These are phyloP conservation scores for Geotrupes spiniger DNA, from an alignment of 2,888 invertebrate species.

Conservation along the genomic window DNA sequence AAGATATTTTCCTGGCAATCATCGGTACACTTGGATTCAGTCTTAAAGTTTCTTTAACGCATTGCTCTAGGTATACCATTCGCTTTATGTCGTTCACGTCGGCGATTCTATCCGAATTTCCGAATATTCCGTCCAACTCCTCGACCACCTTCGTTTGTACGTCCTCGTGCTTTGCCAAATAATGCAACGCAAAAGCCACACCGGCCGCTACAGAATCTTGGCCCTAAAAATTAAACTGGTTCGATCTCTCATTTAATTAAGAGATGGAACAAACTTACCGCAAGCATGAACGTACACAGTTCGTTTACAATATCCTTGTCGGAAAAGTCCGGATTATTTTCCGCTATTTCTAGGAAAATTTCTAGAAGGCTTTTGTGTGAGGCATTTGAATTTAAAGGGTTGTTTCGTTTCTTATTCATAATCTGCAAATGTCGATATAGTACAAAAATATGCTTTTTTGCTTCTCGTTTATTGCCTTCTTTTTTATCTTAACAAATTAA, in stretches of 20 bases:
- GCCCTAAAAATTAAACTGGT: conserved; percentile 48
- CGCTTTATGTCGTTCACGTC: conserved; percentile 59
- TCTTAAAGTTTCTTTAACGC: conserved; percentile 66
- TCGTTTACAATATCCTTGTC: conserved; percentile 60
- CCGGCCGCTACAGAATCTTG: conserved; percentile 62
- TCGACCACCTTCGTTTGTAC: conserved; percentile 53
- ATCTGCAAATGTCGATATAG: conserved; percentile 17
- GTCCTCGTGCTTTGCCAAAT: conserved; percentile 54
- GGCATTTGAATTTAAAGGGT: conserved; percentile 1
- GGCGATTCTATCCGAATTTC: conserved; percentile 50
- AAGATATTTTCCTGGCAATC: conserved; percentile 58
- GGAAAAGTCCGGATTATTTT: conserved; percentile 52
- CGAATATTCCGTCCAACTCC: conserved; percentile 54
- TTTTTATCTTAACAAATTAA: no score
- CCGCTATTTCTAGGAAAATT: conserved; percentile 55
- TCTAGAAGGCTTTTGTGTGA: conserved; percentile 46
- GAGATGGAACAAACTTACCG: conserved; percentile 41
- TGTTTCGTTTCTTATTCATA: conserved; percentile 19
- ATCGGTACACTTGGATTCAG: conserved; percentile 67
- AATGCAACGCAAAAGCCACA: conserved; percentile 56
- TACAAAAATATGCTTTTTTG: neutral
- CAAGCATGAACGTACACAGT: conserved; percentile 62
- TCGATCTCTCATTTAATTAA: neutral
- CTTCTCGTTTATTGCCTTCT: no score
- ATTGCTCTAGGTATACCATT: conserved; percentile 67